Conservation (phyloP, 1,140 invertebrate species). For the Drosophila nebulosa region DNA sequence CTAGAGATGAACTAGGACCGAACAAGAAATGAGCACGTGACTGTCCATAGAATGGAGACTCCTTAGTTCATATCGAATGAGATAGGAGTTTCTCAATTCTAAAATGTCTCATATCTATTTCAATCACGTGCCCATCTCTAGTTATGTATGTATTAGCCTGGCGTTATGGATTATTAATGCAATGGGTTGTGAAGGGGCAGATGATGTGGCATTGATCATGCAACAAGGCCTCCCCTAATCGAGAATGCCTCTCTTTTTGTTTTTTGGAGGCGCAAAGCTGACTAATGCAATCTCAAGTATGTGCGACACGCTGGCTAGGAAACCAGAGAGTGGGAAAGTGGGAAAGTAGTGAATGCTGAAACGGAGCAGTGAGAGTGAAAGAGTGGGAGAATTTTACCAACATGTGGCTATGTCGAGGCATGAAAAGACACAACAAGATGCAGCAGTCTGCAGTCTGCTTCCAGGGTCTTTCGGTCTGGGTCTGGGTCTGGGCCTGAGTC, state of each 20-base stretch:
- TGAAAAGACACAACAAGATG: conserved; percentile 7
- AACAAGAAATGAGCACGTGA: too few species aligned
- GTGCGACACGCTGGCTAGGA: conserved; percentile 55
- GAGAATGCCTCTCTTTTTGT: neutral
- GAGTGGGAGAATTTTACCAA: conserved; percentile 38
- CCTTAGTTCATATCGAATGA: too few species aligned
- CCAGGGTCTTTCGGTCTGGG: neutral
- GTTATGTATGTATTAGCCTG: neutral
- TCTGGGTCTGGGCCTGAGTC: conserved; percentile 1
- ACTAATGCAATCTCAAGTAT: conserved; percentile 79
- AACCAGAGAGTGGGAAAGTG: neutral
- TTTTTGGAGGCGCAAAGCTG: conserved; percentile 43
- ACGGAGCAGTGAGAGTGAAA: neutral
- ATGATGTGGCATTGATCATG: conserved; percentile 73
- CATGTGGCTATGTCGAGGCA: conserved; percentile 52
- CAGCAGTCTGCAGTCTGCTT: neutral
- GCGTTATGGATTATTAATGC: conserved; percentile 74
- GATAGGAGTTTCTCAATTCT: too few species aligned
- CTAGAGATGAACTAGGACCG: conserved; percentile 34
- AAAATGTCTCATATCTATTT: neutral
- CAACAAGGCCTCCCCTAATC: conserved; percentile 6
- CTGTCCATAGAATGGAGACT: too few species aligned
- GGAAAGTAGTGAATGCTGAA: neutral
- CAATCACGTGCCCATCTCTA: conserved; percentile 45
- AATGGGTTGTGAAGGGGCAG: conserved; percentile 69